Percentiles rank a stretch among this genome's conserved stretches.
These are phyloP conservation scores for Elymnias hypermnestra DNA, from an alignment of 1,140 invertebrate species.

Conservation along the genomic window DNA sequence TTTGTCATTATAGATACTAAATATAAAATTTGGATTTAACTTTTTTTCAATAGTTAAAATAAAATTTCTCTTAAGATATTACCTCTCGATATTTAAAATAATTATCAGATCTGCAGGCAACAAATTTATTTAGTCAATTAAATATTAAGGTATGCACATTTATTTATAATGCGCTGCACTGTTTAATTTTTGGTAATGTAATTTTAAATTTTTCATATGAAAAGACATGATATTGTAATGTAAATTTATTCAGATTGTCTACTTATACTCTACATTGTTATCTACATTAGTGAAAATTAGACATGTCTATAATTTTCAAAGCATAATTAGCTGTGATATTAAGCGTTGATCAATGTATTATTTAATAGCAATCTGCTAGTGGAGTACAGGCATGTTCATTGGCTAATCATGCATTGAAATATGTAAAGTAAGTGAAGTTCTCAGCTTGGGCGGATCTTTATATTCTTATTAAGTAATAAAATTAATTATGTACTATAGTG, in stretches of 20 bases:
- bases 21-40: constrained; percentile 73
- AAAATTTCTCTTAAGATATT: constrained; percentile 75
- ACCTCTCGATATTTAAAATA: constrained; percentile 76
- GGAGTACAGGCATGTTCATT: constrained; percentile 70
- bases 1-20: constrained; percentile 72
- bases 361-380: constrained; percentile 72
- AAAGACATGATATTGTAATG: constrained; percentile 76
- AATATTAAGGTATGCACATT: constrained; percentile 77
- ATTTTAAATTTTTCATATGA: constrained; percentile 75
- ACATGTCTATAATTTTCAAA: constrained; percentile 76
- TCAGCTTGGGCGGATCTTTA: constrained; percentile 72
- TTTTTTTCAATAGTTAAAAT: constrained; percentile 75
- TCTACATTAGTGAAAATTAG: constrained; percentile 75
- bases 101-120: constrained; percentile 75
- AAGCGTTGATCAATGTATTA: constrained; percentile 73
- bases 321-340: constrained; percentile 76
- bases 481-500: constrained; percentile 73
- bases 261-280: constrained; percentile 75
- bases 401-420: constrained; percentile 76
- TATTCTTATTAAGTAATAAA: constrained; percentile 74
- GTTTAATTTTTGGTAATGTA: constrained; percentile 76
- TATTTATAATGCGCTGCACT: constrained; percentile 77
- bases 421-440: constrained; percentile 66
- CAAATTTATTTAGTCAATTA: constrained; percentile 78
- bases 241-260: constrained; percentile 75